Evolutionary conservation across 2,888 invertebrate species (phyloP).

Genomic region (Netelia melanura): DNA sequence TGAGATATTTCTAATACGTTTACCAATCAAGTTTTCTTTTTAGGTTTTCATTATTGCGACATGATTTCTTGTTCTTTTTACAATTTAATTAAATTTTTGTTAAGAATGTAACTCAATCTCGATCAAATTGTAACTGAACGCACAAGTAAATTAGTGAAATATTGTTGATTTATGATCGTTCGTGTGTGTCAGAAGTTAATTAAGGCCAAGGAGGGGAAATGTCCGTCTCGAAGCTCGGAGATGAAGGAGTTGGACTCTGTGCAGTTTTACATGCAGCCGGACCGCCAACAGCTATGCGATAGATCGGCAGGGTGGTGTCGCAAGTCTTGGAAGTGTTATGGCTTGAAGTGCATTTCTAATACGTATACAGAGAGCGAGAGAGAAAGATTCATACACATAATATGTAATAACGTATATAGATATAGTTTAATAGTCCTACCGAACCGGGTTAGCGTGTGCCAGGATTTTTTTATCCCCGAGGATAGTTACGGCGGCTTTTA

Average conservation of each 20-base stretch:
- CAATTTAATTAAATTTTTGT: neutral
- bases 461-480: slow-evolving; percentile 72
- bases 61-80: neutral
- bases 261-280: neutral
- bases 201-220: slow-evolving; percentile 83
- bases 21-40: no score
- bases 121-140: neutral
- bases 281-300: slow-evolving; percentile 11
- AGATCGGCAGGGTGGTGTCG: slow-evolving; percentile 78
- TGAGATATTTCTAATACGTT: no score
- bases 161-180: neutral
- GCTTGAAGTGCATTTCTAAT: neutral
- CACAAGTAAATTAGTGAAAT: neutral
- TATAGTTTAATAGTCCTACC: slow-evolving; percentile 16
- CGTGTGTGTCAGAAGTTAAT: slow-evolving; percentile 82
- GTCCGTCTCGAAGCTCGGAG: slow-evolving; percentile 60
- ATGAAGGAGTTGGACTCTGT: neutral
- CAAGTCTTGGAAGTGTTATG: slow-evolving; percentile 77
- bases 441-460: slow-evolving; percentile 76
- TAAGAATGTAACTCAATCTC: neutral
- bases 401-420: neutral
- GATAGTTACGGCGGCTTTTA: slow-evolving; percentile 60
- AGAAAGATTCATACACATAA: slow-evolving; percentile 1
- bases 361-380: neutral
- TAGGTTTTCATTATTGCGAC: neutral